Evolutionary conservation across 2,888 invertebrate genomes (phyloP).

Genomic region (Notodonta dromedarius): DNA sequence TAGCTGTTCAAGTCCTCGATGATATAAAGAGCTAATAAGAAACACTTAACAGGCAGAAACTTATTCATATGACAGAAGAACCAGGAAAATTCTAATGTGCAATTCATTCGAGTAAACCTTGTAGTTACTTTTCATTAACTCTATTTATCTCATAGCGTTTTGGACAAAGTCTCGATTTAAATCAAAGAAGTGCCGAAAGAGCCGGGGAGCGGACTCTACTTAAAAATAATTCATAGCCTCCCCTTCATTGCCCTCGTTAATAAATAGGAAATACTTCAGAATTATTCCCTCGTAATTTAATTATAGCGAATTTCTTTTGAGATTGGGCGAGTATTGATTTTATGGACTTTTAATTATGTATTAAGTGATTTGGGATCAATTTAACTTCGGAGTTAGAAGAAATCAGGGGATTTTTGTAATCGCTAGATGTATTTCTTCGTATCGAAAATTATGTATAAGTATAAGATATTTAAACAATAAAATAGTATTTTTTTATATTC

Average conservation of each 20-base stretch:
- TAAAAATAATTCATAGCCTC: conserved; percentile 66
- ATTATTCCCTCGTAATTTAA: conserved; percentile 54
- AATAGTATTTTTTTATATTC: no score
- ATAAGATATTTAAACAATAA: no score
- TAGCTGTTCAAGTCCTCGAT: no score
- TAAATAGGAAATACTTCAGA: conserved; percentile 57
- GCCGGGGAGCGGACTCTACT: conserved; percentile 50
- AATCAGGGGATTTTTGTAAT: neutral
- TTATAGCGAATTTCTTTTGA: conserved; percentile 32
- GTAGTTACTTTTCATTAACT: no score
- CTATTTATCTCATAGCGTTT: neutral
- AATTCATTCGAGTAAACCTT: no score
- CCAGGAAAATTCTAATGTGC: no score
- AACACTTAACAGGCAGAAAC: no score
- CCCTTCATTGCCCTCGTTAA: conserved; percentile 63
- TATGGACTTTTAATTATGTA: conserved; percentile 8
- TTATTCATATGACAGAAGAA: no score
- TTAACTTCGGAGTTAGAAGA: neutral
- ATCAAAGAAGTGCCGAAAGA: conserved; percentile 55
- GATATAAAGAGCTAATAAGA: no score
- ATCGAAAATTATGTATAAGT: no score
- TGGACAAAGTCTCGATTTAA: conserved; percentile 41
- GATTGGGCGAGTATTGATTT: conserved; percentile 28
- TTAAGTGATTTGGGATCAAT: neutral
- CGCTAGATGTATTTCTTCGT: neutral